Evolutionary conservation across 2,797 vertebrate species (phyloP).

Genomic region (Danio choprae): DNA sequence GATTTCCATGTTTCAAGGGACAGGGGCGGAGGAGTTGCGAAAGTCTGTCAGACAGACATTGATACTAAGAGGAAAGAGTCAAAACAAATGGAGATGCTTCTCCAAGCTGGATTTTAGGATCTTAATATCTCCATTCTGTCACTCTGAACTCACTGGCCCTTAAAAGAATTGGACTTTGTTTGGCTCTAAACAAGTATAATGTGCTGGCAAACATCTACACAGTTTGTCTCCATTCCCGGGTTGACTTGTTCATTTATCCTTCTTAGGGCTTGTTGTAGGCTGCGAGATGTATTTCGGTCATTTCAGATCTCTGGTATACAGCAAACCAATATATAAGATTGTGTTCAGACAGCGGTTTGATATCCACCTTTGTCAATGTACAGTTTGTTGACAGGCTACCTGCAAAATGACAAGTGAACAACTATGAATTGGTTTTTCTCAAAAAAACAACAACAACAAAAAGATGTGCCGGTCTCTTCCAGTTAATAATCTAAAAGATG

Average conservation of each 20-base stretch:
- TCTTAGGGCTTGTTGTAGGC: background rate
- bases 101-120: background rate
- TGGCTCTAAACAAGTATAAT: conserved; percentile 10
- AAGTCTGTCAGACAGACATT: conserved; percentile 31
- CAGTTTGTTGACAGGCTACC: too few species aligned
- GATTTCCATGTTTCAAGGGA: conserved; percentile 67
- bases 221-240: background rate
- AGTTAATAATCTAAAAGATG: conserved; percentile 16
- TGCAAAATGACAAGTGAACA: background rate
- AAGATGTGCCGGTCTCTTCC: background rate
- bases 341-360: background rate
- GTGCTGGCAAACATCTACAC: background rate
- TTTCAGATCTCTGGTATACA: background rate
- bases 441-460: background rate
- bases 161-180: background rate
- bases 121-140: background rate
- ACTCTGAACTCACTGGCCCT: background rate
- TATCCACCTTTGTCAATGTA: too few species aligned
- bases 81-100: conserved; percentile 38
- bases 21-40: conserved; percentile 43
- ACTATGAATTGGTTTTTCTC: background rate
- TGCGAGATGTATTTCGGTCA: background rate
- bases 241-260: background rate
- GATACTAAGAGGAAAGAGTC: conserved; percentile 14
- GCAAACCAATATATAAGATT: conserved; percentile 5